Base-by-base conservation (phyloP, 2,888 invertebrate genomes). In the Scaptomyza polygonia region DNA sequence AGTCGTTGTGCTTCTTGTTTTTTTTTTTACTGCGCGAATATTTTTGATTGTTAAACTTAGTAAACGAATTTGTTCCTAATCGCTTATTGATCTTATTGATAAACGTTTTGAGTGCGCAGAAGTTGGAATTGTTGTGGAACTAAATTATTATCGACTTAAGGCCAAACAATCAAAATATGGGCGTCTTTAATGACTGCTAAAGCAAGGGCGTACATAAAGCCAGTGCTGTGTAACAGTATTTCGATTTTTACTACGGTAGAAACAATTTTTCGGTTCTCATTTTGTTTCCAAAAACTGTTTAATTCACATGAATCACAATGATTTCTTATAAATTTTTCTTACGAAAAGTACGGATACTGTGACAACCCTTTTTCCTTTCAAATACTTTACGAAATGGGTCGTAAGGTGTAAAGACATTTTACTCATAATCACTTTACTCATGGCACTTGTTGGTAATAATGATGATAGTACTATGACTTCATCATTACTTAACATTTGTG, bases 401-500 rank as follows among this genome's bases (percentile, higher is more conserved):
- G 14, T 36, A 7, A 34, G 34, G n/a, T 34, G 3, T n/a, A 36
- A 7, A 14, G 34, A n/a, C 14, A 36, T 14, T 14, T 14, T 14
- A 34, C n/a, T n/a, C n/a, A 5, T 34, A 34, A 34, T 34, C n/a
- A 5, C n/a, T n/a, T n/a, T n/a, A n/a, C n/a, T n/a, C n/a, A n/a
- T 34, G n/a, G 0, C 6, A 34, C 32, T 34, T 36, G n/a, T 1
- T 25, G 25, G 5, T 25, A 25, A 25, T 25, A 25, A 25, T 25
- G 21, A 21, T 3, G 14, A 21, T 21, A 21, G 3, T 21, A 21
- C 21, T 21, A 21, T 21, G 21, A 21, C 21, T 21, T 47, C 58
- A 74, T 79, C 72, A 67, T 62, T 70, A 47, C 49, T 67, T 67
- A 58, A 49, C 18, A 57, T 63, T 44, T 62, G 43, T 58, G 43